Base-by-base conservation (phyloP, 1,140 invertebrate genomes). In the Dinoponera quadriceps region DNA sequence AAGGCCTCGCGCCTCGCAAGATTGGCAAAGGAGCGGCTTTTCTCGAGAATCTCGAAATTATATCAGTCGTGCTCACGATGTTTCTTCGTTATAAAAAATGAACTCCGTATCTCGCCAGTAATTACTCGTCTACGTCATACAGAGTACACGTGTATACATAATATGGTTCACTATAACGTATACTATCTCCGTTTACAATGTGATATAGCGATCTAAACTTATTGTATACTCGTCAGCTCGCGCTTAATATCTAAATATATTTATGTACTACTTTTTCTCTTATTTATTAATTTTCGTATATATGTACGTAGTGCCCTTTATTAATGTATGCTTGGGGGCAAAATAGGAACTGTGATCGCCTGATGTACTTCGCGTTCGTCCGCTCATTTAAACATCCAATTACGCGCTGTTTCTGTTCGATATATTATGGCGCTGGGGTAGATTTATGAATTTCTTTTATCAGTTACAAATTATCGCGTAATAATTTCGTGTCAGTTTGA, bases 341-440 rank as follows among this genome's bases (percentile, higher is more conserved):
- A 92, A 90, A 92, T 92, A 92, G 92, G 92, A 92, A 92, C 91
- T 92, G 91, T 92, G 87, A 89, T 91, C 89, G 86, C 89, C 91
- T 92, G 91, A 90, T 89, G 90, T 91, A 87, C 89, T 59, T 78
- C 44, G 38, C 38, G 83, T 84, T 88, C 80, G 81, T 86, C 87
- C 73, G 29, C 22, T 80, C 25, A 48, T 54, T 69, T 38, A 68
- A 68, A 68, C 22, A 38, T 38, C 13, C 38, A 71, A 44, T 80
- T 71, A 77, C 18, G 51, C 65, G 14, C 65, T n/a, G 54, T 71
- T 44, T 22, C 22, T 27, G 25, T 29, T 59, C 38, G 38, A 44
- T 44, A 0, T 44, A 44, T 44, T 11, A 11, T 44, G 38, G 38
- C 38, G 38, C 7, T 11, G 38, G 0, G 3, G 38, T 0, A 44